Evolutionary conservation across 2,113 vertebrate genomes (phyloP).

Genomic region (Austrofundulus limnaeus): DNA sequence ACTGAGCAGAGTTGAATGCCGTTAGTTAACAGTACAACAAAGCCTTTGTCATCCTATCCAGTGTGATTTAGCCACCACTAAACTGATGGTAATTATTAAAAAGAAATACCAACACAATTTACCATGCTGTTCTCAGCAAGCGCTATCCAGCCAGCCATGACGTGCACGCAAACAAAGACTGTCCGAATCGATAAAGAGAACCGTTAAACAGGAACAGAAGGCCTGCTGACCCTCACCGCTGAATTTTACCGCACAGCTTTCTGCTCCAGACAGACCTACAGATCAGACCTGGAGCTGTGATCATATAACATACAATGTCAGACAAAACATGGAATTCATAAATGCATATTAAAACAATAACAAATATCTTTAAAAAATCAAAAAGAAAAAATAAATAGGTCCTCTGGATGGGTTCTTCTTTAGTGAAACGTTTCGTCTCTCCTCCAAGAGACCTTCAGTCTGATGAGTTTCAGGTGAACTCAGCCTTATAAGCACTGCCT

Average conservation of each 20-base stretch:
- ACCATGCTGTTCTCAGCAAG: background rate
- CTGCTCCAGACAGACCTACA: background rate
- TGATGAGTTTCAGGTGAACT: too few relatives aligned
- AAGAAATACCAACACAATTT: background rate
- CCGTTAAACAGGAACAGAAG: background rate
- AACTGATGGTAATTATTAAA: background rate
- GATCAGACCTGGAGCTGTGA: too few relatives aligned
- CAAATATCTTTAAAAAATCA: too few relatives aligned
- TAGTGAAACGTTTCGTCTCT: too few relatives aligned
- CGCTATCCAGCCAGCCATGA: background rate
- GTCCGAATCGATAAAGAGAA: constrained; percentile 1
- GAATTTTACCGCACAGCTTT: background rate
- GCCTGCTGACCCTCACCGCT: background rate
- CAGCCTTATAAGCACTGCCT: too few relatives aligned
- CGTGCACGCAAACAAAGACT: constrained; percentile 12
- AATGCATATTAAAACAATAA: too few relatives aligned
- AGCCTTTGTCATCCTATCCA: background rate
- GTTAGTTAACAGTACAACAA: background rate
- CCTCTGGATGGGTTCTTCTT: too few relatives aligned
- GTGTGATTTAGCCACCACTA: background rate
- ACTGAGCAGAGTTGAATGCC: background rate
- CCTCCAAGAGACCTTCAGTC: too few relatives aligned
- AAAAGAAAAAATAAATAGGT: too few relatives aligned
- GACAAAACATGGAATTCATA: too few relatives aligned
- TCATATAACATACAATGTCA: too few relatives aligned